Conservation (phyloP, 1,140 invertebrate genomes). For the Aphis craccivora region DNA sequence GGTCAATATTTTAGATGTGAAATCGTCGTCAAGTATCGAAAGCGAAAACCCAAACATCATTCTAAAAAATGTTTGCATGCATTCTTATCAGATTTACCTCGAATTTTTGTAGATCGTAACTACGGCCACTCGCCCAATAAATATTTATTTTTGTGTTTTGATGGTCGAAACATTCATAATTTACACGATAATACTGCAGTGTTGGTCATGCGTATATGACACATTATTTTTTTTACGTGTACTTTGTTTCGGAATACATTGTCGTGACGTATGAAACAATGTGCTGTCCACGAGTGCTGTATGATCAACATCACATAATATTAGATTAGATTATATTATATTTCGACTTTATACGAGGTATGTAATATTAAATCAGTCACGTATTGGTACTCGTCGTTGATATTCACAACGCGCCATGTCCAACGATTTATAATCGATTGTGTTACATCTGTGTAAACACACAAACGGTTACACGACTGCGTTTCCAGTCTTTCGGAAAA, state of each 20-base stretch:
- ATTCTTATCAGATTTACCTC: neutral
- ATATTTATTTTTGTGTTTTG: neutral
- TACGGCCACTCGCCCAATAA: neutral
- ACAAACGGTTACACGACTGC: neutral
- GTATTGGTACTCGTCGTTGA: neutral
- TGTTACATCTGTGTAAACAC: constrained; percentile 9
- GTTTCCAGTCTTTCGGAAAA: neutral
- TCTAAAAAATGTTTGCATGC: neutral
- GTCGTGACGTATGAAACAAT: neutral
- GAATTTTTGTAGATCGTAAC: neutral
- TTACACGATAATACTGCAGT: neutral
- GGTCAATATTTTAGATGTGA: neutral
- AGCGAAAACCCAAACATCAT: neutral
- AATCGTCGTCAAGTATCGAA: neutral
- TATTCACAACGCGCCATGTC: neutral
- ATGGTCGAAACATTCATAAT: neutral
- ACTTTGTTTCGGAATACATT: neutral
- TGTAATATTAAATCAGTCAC: constrained; percentile 16
- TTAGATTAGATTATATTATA: neutral
- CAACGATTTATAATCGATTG: constrained; percentile 23
- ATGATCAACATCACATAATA: neutral
- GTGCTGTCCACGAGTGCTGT: neutral
- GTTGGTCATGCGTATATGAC: neutral
- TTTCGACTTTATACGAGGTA: too few species aligned
- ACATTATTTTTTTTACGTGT: neutral